These are phyloP conservation scores for Agrilus cyanescens DNA, from an alignment of 2,888 invertebrate species.

Conservation along the genomic window DNA sequence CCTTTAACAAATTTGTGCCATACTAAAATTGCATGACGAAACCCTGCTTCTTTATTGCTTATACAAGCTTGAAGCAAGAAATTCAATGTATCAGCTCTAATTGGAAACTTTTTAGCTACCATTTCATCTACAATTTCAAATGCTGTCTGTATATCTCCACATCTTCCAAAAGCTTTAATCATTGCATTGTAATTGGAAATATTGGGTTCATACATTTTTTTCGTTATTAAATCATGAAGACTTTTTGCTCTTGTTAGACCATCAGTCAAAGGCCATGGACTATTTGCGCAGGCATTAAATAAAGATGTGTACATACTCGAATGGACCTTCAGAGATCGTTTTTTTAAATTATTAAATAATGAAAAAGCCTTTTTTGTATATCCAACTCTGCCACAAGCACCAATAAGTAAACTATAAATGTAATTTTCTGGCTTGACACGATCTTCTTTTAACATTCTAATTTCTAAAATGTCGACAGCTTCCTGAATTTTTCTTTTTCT, in stretches of 20 bases:
- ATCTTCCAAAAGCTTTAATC: constrained; percentile 83
- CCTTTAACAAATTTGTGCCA: constrained; percentile 70
- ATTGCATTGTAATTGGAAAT: constrained; percentile 73
- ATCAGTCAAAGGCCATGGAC: constrained; percentile 48
- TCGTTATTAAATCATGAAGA: constrained; percentile 55
- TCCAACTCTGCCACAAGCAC: constrained; percentile 71
- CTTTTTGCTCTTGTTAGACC: constrained; percentile 56
- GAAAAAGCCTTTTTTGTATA: constrained; percentile 77
- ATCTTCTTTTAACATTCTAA: constrained; percentile 65
- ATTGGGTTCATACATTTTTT: constrained; percentile 59
- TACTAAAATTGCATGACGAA: constrained; percentile 69
- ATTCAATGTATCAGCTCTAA: constrained; percentile 59
- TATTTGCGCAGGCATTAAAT: constrained; percentile 80
- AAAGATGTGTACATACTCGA: constrained; percentile 68
- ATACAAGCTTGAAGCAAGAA: constrained; percentile 78
- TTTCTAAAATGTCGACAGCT: constrained; percentile 68
- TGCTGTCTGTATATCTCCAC: constrained; percentile 65
- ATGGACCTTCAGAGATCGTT: constrained; percentile 52
- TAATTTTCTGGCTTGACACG: constrained; percentile 66
- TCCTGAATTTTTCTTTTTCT: constrained; percentile 54
- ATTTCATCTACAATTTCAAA: constrained; percentile 80
- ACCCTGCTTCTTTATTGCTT: constrained; percentile 64
- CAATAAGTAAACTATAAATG: constrained; percentile 73
- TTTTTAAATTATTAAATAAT: constrained; percentile 74
- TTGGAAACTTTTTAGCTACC: constrained; percentile 46